phyloP scores from a whole-genome alignment of 2,113 vertebrate genomes.

The Sturnira hondurensis region DNA sequence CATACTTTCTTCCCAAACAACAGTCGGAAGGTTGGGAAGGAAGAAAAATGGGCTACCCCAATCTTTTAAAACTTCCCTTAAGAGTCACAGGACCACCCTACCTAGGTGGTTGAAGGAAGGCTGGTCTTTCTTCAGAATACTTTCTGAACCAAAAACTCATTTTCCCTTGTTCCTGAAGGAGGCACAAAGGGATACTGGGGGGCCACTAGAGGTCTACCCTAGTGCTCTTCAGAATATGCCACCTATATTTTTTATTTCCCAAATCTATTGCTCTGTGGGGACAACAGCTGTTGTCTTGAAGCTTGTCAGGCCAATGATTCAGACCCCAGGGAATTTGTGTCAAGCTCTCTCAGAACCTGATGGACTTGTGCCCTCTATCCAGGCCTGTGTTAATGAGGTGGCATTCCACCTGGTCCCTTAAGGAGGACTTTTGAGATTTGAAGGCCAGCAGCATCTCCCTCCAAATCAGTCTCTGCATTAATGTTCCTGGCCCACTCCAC shows the following conservation, averaged over 20 bases:
- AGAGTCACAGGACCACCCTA: not conserved
- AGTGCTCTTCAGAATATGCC: not conserved
- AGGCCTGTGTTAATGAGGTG: not conserved
- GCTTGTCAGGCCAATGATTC: not conserved
- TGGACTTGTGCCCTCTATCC: not conserved
- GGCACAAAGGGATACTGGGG: not conserved
- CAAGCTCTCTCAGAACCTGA: not conserved
- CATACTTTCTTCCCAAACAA: not conserved
- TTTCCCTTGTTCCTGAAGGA: not conserved
- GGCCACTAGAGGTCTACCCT: not conserved
- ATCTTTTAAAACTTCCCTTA: not conserved
- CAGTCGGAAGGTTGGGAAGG: not conserved
- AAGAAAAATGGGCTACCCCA: not conserved
- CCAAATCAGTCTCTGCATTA: not conserved
- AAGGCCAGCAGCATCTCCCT: not conserved
- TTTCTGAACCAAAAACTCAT: not conserved
- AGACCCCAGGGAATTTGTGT: not conserved
- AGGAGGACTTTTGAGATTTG: not conserved
- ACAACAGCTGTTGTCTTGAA: not conserved
- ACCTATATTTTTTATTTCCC: not conserved
- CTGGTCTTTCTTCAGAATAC: not conserved
- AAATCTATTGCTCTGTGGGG: not conserved
- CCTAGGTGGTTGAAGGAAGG: not conserved
- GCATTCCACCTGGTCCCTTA: not conserved
- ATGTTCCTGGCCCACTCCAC: not conserved